Evolutionary conservation across 1,140 invertebrate species (phyloP), one percentile per base, ranked within the genome.

Genomic region (Globodera rostochiensis): DNA sequence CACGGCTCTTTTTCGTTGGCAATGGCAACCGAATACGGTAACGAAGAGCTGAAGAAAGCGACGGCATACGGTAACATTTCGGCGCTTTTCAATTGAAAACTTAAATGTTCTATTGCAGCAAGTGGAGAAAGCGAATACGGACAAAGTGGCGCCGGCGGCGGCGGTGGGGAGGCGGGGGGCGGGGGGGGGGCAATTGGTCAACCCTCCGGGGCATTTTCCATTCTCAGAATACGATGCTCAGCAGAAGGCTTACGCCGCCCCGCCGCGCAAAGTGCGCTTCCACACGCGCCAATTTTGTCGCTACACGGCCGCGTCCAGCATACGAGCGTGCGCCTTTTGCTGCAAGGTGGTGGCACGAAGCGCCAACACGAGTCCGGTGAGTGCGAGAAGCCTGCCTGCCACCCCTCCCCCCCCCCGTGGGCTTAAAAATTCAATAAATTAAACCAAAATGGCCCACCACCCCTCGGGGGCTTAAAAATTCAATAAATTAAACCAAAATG

Each of bases 351-450:
- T 81, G 46, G 80, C 80, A 25, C 70, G 80, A 69, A 81, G 80
- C 53, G 66, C 79, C 45, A 81, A 81, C 71, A 81, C 80, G n/a
- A 81, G 80, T 73, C 80, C 80, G 11, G 80, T 81, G 66, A 7
- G 19, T 47, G 46, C 5, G 11, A 21, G 53, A 13, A 9, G 46
- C 36, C 36, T 36, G 25, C 25, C 25, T 36, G 36, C 36, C 36
- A 2, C 36, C 36, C 25, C 25, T 1, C 36, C 36, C 3, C 36
- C 25, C 25, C 25, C 25, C 1, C 25, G 25, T 0, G 11, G 21
- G 47, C 13, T 11, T 64, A 57, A 53, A 76, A 76, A 76, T 25
- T 8, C 13, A 46, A 25, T 25, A 25, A 25, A 25, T 25, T 25
- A 25, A 25, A 64, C 46, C 15, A 75, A 75, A 76, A 46, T 1